Percentiles rank a stretch among this genome's conserved stretches.
These are phyloP conservation scores for Copsychus sechellarum DNA, from an alignment of 2,113 vertebrate genomes.

Conservation along the genomic window DNA sequence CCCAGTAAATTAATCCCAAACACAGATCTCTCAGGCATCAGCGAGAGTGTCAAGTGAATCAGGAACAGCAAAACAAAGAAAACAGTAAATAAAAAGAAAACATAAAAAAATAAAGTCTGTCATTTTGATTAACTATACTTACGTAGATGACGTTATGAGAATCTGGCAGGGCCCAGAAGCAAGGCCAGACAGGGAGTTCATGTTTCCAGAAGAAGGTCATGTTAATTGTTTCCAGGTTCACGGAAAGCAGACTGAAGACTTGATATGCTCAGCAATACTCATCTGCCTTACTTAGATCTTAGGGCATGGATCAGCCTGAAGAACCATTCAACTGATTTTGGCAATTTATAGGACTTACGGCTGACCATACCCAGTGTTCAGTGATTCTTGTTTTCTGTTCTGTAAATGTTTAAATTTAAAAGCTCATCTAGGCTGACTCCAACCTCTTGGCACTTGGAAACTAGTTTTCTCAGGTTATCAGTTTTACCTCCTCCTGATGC, in stretches of 20 bases:
- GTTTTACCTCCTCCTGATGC: slow-evolving; percentile 91
- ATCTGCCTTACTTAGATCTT: slow-evolving; percentile 78
- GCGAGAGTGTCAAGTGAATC: slow-evolving; percentile 79
- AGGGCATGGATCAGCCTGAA: slow-evolving; percentile 80
- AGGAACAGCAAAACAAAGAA: slow-evolving; percentile 81
- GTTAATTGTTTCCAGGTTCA: slow-evolving; percentile 77
- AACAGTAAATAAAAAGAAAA: slow-evolving; percentile 77
- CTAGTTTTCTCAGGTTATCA: slow-evolving; percentile 91
- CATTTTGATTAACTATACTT: slow-evolving; percentile 97
- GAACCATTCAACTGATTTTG: slow-evolving; percentile 83
- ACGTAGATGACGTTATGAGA: slow-evolving; percentile 90
- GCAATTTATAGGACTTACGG: slow-evolving; percentile 80
- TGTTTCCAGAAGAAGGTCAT: slow-evolving; percentile 80
- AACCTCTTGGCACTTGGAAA: slow-evolving; percentile 92
- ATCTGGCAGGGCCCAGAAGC: slow-evolving; percentile 84
- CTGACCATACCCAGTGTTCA: slow-evolving; percentile 80
- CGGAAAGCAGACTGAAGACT: slow-evolving; percentile 76
- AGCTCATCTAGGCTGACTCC: slow-evolving; percentile 95
- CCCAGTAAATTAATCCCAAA: slow-evolving; percentile 78
- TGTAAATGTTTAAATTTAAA: slow-evolving; percentile 88
- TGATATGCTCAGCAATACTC: slow-evolving; percentile 77
- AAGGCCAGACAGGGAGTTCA: slow-evolving; percentile 83
- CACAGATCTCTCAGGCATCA: slow-evolving; percentile 81
- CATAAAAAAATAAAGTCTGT: slow-evolving; percentile 81
- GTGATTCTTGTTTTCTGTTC: slow-evolving; percentile 85